Evolutionary conservation across 1,140 invertebrate species (phyloP), one percentile per base, ranked within the genome.

Genomic region (Neodiprion pinetum): DNA sequence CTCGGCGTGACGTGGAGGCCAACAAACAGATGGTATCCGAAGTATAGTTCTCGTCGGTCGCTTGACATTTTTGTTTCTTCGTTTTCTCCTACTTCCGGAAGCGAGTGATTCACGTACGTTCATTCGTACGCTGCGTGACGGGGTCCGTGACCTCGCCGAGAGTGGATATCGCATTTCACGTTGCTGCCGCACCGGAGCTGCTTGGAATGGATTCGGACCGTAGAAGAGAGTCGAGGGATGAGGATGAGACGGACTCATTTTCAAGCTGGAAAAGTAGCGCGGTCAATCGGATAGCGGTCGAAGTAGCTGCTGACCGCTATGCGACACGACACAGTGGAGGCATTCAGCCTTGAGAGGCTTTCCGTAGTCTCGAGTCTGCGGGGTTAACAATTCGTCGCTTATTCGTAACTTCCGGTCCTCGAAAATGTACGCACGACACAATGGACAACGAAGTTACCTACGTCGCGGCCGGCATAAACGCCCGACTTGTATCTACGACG

Each of bases 261-360:
- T 4, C 28, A 40, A 40, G 28, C 28, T 40, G 28, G 28, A 5
- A 12, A 12, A 12, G 53, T 12, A 17, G 53, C n/a, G 4, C 53
- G 53, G 53, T 61, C 53, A 61, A 17, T 61, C 53, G 53, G 11
- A 17, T 61, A 61, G 11, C n/a, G 8, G 11, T 17, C 53, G 53
- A 17, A 61, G 53, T 12, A 61, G n/a, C 53, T 61, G n/a, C 53
- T 61, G 53, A 61, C 53, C 53, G 53, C 53, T 12, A 5, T 40
- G 28, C 28, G 28, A 40, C 28, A 40, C 28, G 3, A 61, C 7
- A 61, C 53, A 61, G 53, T 14, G 53, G 53, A 12, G 53, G 53
- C 53, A 61, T 61, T 61, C 53, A 61, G n/a, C 53, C 53, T 61
- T 61, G 53, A 61, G n/a, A 14, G 53, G n/a, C 53, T 61, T 61